Evolutionary conservation across 2,797 vertebrate genomes (phyloP), one percentile per base, ranked within the genome.

Genomic region (Prionace glauca): DNA sequence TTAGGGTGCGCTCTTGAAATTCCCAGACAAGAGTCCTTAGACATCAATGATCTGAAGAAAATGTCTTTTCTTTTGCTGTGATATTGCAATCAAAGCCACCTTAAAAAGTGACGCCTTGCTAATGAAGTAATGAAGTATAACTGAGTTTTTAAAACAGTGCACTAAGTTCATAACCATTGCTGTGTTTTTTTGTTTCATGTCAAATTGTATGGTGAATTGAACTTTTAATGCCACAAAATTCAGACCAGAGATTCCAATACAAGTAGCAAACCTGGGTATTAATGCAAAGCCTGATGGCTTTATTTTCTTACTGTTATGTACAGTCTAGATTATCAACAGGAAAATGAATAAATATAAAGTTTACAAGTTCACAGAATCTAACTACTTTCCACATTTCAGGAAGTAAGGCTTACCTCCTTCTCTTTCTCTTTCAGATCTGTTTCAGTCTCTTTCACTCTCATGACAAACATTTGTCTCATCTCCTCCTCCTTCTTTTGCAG

Each of bases 401-500:
- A 20, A 56, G 56, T 60, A 94, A 11, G 14, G 20, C 98, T 95
- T 95, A 99, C 99, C 98, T 99, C 99, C 97, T 98, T 97, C 96
- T 99, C 99, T 96, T 99, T 99, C 96, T 99, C 99, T 97, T 99
- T 99, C 96, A 99, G 97, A 96, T 99, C 99, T 1, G 98, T 97
- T 96, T 99, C 99, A 0, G 99, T 99, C 97, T 99, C 99, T 97
- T 99, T 99, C 95, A 99, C 99, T 98, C 99, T 99, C 97, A 98
- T 99, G 96, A 99, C 99, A 96, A 99, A 99, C 99, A 99, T 99
- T 97, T 99, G 99, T 95, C 99, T 98, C 99, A 99, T 99, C 97
- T 99, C 98, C 96, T 99, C 99, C 97, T 99, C 99, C 96, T 99
- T 99, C 91, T 96, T 98, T 97, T 99, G 99, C 96, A 99, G 97